Base-by-base conservation (phyloP, 2,113 vertebrate genomes). In the Sinocyclocheilus anophthalmus region DNA sequence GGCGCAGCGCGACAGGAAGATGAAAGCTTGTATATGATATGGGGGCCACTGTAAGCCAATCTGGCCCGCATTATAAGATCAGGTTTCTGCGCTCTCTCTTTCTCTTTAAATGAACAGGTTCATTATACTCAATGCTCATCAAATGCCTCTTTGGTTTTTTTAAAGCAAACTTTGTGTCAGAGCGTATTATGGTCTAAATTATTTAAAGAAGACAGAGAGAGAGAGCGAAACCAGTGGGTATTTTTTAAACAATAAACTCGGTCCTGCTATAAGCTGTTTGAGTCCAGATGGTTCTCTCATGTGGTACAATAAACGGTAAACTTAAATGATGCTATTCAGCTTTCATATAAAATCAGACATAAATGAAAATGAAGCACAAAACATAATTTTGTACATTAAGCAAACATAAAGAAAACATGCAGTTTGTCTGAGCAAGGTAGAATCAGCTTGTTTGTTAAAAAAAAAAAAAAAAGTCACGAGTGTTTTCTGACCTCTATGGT, bases 141-240 rank as follows among this genome's bases (percentile, higher is more conserved):
- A 87, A 87, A 89, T 67, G 85, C 61, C 26, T 85, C 57, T 88
- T 86, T 84, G 85, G 61, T 55, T 87, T 55, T 87, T 81, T 89
- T 76, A 87, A 86, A 85, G 82, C 88, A 87, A 84, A 89, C 83
- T 61, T 75, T 72, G 88, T 87, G 85, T 89, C 88, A 82, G 78
- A 84, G 22, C 14, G 3, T 69, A 89, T 89, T 89, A 84, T 18
- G 39, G 24, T 67, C 70, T 13, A 65, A 73, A 85, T 82, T 82
- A 67, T 67, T 89, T 87, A 84, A 87, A 82, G 63, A 53, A 85
- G 55, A 82, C 77, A 87, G 83, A 82, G 72, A 33, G 75, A 65
- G 14, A 42, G 70, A 72, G 33, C 48, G 72, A 39, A 24, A 67
- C 39, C 45, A 83, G 45, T 70, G 24, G 55, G 53, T 20, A 20